Percentiles rank a stretch among this genome's conserved stretches.
phyloP scores from a whole-genome alignment of 1,140 invertebrate species.

The Palaemon carinicauda region DNA sequence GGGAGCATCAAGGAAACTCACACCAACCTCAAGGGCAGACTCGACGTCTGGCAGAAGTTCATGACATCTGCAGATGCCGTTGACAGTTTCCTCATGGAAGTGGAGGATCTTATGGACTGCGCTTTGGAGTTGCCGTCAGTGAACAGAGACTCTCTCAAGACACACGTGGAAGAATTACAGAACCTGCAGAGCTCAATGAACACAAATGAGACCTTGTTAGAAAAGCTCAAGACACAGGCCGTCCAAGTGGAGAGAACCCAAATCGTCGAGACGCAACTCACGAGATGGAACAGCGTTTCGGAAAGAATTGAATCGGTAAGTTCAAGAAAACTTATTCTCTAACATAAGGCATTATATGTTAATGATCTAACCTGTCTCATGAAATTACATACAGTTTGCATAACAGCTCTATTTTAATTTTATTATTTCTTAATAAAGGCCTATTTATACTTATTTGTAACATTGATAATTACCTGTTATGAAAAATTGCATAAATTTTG shows the following conservation, averaged over 20 bases:
- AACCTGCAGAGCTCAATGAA: slow-evolving; percentile 73
- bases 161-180: slow-evolving; percentile 64
- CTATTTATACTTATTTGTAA: too few species aligned
- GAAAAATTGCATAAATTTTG: too few species aligned
- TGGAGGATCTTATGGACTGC: slow-evolving; percentile 57
- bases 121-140: slow-evolving; percentile 54
- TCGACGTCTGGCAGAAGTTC: slow-evolving; percentile 59
- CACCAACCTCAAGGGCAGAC: slow-evolving; percentile 44
- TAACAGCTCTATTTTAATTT: too few species aligned
- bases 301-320: slow-evolving; percentile 73
- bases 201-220: slow-evolving; percentile 75
- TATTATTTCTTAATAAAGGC: too few species aligned
- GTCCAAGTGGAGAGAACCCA: slow-evolving; percentile 75
- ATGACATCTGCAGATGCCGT: slow-evolving; percentile 58
- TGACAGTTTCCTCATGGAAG: slow-evolving; percentile 53
- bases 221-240: slow-evolving; percentile 74
- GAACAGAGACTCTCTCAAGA: slow-evolving; percentile 48
- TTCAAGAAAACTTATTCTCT: slow-evolving; percentile 67
- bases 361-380: not conserved
- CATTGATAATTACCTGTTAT: too few species aligned
- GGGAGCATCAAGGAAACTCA: slow-evolving; percentile 54
- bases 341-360: slow-evolving; percentile 68
- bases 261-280: slow-evolving; percentile 72
- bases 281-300: slow-evolving; percentile 56
- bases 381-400: too few species aligned